Conservation (phyloP, 2,888 invertebrate genomes). For the Drosophila falleni region DNA sequence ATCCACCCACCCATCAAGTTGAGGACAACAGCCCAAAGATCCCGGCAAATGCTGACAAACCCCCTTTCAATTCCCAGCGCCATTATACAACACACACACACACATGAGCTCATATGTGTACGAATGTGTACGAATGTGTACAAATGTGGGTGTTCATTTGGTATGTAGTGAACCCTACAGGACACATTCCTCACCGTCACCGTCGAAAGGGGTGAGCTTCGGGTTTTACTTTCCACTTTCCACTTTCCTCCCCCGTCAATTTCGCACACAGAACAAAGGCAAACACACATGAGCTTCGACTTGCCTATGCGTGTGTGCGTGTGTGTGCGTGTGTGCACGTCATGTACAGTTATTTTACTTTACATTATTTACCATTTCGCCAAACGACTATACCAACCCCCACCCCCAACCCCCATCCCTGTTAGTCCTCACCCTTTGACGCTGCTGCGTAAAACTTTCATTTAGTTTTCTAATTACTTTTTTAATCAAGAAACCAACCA, state of each 20-base stretch:
- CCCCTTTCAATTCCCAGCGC: constrained; percentile 59
- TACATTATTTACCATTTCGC: constrained; percentile 78
- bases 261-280: constrained; percentile 58
- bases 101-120: constrained; percentile 11
- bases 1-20: constrained; percentile 39
- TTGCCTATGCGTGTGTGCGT: constrained; percentile 16
- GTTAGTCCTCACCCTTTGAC: neutral
- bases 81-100: constrained; percentile 59
- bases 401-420: neutral
- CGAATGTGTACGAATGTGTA: constrained; percentile 33
- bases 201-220: constrained; percentile 60
- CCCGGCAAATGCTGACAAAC: constrained; percentile 44
- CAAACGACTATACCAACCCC: constrained; percentile 58
- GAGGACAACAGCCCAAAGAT: constrained; percentile 50
- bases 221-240: constrained; percentile 18
- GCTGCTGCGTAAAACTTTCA: constrained; percentile 79
- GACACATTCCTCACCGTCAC: constrained; percentile 81
- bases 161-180: constrained; percentile 80
- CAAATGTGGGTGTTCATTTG: constrained; percentile 71
- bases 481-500: constrained; percentile 81
- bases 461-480: constrained; percentile 82
- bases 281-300: constrained; percentile 53
- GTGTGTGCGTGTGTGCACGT: constrained; percentile 43
- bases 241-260: constrained; percentile 6
- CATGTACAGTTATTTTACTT: constrained; percentile 81